phyloP scores from a whole-genome alignment of 2,797 vertebrate species.

The Pachyuromys duprasi region DNA sequence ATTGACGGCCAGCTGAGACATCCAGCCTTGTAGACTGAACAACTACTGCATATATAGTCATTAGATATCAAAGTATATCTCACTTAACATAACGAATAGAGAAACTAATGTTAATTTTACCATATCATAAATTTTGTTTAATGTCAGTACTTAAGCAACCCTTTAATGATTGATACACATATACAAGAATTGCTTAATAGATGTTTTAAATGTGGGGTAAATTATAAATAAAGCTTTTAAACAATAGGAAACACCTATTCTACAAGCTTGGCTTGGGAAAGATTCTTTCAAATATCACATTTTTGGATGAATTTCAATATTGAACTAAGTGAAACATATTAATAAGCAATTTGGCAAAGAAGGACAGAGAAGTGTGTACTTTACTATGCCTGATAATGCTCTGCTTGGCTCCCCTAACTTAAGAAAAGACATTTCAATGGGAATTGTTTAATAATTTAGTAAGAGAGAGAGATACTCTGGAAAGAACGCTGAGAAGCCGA shows the following conservation, averaged over 20 bases:
- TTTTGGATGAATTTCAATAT: conserved; percentile 66
- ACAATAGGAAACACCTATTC: conserved; percentile 26
- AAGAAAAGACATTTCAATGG: conserved; percentile 56
- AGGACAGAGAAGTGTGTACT: conserved; percentile 36
- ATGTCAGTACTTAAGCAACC: background rate
- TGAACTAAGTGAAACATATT: conserved; percentile 61
- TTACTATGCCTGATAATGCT: background rate
- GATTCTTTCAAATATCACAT: conserved; percentile 44
- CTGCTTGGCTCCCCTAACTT: conserved; percentile 46
- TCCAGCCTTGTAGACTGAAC: too few species aligned
- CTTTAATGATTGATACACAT: background rate
- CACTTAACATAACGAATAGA: background rate
- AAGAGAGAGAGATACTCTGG: conserved; percentile 68
- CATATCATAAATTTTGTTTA: background rate
- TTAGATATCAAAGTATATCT: conserved; percentile 3
- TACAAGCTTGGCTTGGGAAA: conserved; percentile 40
- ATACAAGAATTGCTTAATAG: background rate
- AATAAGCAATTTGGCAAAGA: conserved; percentile 75
- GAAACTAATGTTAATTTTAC: conserved; percentile 17
- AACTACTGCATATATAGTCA: background rate
- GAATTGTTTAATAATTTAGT: conserved; percentile 79
- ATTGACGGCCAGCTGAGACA: background rate
- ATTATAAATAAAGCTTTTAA: conserved; percentile 1
- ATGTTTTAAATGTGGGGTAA: background rate
- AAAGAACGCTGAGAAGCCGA: conserved; percentile 58